These are phyloP conservation scores for Tragelaphus strepsiceros DNA, from an alignment of 2,113 vertebrate species.

Conservation along the genomic window DNA sequence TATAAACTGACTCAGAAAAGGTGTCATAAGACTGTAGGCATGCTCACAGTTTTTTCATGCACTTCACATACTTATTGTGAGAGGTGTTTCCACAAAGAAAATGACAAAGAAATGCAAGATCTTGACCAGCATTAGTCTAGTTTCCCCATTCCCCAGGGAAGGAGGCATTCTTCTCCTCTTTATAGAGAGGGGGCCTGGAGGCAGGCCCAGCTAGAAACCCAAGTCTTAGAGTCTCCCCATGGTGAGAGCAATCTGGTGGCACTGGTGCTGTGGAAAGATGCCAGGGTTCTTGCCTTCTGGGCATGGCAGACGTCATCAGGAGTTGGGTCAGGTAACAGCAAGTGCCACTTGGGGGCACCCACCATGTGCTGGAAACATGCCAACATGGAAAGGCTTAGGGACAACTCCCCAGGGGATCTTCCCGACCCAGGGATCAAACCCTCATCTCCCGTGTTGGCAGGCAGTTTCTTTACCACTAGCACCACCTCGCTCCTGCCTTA, in stretches of 20 bases:
- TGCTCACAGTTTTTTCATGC: neutral
- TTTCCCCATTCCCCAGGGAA: neutral
- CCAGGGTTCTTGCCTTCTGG: neutral
- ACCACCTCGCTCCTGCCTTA: neutral
- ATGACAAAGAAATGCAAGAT: neutral
- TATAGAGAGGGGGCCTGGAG: neutral
- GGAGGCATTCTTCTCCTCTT: neutral
- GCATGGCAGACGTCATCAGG: neutral
- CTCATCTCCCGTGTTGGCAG: neutral
- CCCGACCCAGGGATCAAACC: neutral
- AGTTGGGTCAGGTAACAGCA: neutral
- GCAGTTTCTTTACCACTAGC: neutral
- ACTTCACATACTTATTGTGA: neutral
- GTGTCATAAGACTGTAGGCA: neutral
- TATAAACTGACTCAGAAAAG: neutral
- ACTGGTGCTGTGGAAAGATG: neutral
- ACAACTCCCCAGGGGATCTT: neutral
- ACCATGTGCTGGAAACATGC: neutral
- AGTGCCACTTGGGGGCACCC: neutral
- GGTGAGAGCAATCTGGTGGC: slow-evolving; percentile 1
- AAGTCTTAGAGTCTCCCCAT: neutral
- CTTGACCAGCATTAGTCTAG: neutral
- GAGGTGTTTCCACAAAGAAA: neutral
- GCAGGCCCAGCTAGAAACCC: neutral
- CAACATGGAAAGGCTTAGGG: neutral